These are phyloP conservation scores for Holcopasites calliopsidis DNA, from an alignment of 1,140 invertebrate species.

Conservation along the genomic window DNA sequence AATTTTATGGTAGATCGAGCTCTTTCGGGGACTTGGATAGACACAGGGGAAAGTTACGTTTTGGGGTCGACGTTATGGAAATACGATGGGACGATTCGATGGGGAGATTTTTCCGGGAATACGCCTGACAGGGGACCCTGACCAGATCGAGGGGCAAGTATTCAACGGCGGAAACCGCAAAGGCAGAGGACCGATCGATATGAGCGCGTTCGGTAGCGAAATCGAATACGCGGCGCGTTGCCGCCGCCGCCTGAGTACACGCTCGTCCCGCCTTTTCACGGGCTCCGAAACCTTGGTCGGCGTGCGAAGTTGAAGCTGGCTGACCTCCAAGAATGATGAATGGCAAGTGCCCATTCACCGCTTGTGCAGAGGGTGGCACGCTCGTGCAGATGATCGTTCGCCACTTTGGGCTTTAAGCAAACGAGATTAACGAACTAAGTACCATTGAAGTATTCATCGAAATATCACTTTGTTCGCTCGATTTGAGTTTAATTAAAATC, in stretches of 20 bases:
- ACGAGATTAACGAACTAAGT: too few relatives aligned
- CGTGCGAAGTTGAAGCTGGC: conserved; percentile 67
- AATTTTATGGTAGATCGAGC: neutral
- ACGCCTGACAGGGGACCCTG: neutral
- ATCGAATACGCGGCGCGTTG: conserved; percentile 37
- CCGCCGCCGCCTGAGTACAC: conserved; percentile 25
- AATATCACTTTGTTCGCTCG: neutral
- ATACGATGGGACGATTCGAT: neutral
- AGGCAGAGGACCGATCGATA: conserved; percentile 24
- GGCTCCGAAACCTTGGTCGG: conserved; percentile 43
- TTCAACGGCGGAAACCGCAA: conserved; percentile 16
- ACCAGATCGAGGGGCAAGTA: neutral
- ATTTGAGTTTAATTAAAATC: neutral
- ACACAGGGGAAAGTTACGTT: neutral
- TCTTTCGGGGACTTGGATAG: neutral
- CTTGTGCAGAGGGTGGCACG: conserved; percentile 28
- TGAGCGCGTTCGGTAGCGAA: conserved; percentile 45
- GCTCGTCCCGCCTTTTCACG: conserved; percentile 57
- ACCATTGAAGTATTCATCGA: too few relatives aligned
- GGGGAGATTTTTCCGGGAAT: neutral
- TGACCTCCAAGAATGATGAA: conserved; percentile 75
- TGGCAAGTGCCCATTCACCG: conserved; percentile 72
- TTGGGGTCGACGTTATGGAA: neutral
- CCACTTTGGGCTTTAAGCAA: neutral
- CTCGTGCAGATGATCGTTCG: conserved; percentile 8